A percentile compares a stretch with the other conserved stretches of the same genome.
These are phyloP conservation scores for Ophion slaviceki DNA, from an alignment of 2,888 invertebrate species.

Conservation along the genomic window DNA sequence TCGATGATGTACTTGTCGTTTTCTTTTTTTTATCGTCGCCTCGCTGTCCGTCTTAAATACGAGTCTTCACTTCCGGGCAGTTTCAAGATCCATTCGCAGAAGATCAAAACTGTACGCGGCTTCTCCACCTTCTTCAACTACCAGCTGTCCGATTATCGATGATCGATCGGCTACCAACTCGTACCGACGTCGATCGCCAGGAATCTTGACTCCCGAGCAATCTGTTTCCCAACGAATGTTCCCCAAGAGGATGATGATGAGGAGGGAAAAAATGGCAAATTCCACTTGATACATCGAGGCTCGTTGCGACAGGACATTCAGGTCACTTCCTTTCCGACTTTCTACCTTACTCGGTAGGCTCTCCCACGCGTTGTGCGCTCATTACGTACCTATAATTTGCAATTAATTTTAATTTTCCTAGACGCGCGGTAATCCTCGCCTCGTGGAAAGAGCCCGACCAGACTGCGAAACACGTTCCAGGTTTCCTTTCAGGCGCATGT, in stretches of 20 bases:
- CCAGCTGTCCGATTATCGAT: conserved; percentile 46
- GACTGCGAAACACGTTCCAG: conserved; percentile 44
- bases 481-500: conserved; percentile 3
- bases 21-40: conserved; percentile 11
- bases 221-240: background rate
- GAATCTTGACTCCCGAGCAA: conserved; percentile 12
- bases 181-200: conserved; percentile 8
- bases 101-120: conserved; percentile 11
- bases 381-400: conserved; percentile 70
- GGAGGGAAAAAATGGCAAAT: background rate
- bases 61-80: conserved; percentile 26
- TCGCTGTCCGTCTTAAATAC: conserved; percentile 4
- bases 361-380: conserved; percentile 68
- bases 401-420: conserved; percentile 69
- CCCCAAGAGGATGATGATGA: background rate
- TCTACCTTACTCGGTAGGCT: conserved; percentile 48
- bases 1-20: conserved; percentile 26
- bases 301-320: conserved; percentile 27
- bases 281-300: background rate
- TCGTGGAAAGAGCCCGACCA: conserved; percentile 50
- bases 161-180: conserved; percentile 41
- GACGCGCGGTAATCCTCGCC: conserved; percentile 52
- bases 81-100: conserved; percentile 7
- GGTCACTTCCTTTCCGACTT: conserved; percentile 24
- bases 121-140: conserved; percentile 11